These are phyloP conservation scores for Tachina grossa DNA, from an alignment of 2,888 invertebrate species.

Conservation along the genomic window DNA sequence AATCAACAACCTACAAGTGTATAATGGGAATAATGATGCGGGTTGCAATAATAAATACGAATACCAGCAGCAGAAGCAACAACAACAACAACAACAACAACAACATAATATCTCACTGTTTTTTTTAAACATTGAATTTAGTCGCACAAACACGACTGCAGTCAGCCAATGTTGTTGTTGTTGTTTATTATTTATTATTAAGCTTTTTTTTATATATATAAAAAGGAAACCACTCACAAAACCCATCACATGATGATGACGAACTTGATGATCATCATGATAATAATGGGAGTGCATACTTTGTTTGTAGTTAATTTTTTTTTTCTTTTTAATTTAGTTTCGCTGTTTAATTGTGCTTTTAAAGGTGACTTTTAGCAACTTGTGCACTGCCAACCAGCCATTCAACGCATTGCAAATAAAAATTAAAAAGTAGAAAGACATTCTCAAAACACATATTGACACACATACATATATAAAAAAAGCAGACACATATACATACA, in stretches of 20 bases:
- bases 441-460: slow-evolving; percentile 31
- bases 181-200: background rate
- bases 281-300: slow-evolving; percentile 67
- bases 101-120: slow-evolving; percentile 47
- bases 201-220: background rate
- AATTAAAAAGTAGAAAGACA: slow-evolving; percentile 60
- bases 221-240: slow-evolving; percentile 58
- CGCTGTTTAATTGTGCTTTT: slow-evolving; percentile 65
- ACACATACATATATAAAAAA: background rate
- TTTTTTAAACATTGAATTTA: slow-evolving; percentile 57
- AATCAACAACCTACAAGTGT: slow-evolving; percentile 69
- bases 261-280: slow-evolving; percentile 39
- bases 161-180: slow-evolving; percentile 27
- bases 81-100: slow-evolving; percentile 42
- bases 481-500: background rate
- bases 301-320: slow-evolving; percentile 49
- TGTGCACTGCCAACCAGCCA: slow-evolving; percentile 27
- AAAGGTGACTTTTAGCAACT: slow-evolving; percentile 63
- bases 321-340: slow-evolving; percentile 45
- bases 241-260: slow-evolving; percentile 60
- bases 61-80: slow-evolving; percentile 4
- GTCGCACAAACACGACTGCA: slow-evolving; percentile 50
- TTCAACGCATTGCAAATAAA: slow-evolving; percentile 67
- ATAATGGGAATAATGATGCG: slow-evolving; percentile 62
- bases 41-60: slow-evolving; percentile 48